Evolutionary conservation across 2,113 vertebrate genomes (phyloP).

Genomic region (Anguilla japonica): DNA sequence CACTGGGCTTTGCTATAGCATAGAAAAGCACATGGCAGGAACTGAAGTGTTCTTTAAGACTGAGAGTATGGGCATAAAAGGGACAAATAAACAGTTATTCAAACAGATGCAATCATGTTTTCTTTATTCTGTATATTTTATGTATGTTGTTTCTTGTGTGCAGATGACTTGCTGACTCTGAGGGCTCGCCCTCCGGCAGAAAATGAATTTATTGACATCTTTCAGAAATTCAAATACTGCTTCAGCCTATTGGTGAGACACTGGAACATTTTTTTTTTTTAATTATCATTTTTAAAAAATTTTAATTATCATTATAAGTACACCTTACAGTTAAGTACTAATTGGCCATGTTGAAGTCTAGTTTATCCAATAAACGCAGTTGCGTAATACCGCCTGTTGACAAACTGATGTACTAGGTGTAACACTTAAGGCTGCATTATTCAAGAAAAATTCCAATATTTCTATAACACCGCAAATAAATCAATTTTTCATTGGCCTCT

Average conservation of each 20-base stretch:
- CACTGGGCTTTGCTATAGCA: background rate
- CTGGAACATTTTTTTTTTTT: background rate
- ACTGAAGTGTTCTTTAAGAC: background rate
- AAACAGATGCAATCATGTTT: background rate
- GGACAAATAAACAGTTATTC: background rate
- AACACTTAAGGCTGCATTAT: no score
- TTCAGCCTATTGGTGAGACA: conserved; percentile 83
- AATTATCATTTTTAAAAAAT: background rate
- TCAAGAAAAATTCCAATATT: no score
- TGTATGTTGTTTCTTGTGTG: conserved; percentile 3
- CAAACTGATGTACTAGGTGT: background rate
- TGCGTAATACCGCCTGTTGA: background rate
- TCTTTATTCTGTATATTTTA: background rate
- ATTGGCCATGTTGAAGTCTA: background rate
- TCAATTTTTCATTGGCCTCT: background rate
- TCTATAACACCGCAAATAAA: no score
- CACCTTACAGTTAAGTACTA: background rate
- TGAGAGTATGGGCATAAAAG: background rate
- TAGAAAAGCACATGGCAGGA: background rate
- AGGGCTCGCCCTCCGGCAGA: conserved; percentile 75
- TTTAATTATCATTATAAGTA: background rate
- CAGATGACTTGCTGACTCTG: conserved; percentile 77
- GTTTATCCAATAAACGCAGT: background rate
- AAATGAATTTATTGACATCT: conserved; percentile 76
- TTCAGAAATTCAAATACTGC: conserved; percentile 87